These are phyloP conservation scores for Cephus sareptanus DNA, from an alignment of 2,888 invertebrate genomes.

Conservation along the genomic window DNA sequence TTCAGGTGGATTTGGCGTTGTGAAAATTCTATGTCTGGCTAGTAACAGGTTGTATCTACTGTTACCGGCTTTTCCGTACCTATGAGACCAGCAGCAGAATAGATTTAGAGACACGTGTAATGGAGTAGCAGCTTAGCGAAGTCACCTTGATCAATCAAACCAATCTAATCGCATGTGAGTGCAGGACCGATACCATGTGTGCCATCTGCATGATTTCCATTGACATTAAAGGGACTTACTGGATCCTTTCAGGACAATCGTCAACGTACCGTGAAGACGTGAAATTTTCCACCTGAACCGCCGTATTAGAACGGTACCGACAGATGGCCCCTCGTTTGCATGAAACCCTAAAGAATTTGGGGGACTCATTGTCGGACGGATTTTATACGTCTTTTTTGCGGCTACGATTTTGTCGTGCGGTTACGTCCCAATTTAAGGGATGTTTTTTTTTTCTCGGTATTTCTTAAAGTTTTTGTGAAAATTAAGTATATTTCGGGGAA, in stretches of 20 bases:
- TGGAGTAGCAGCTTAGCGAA: not conserved
- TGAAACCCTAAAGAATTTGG: constrained; percentile 12
- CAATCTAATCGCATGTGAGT: not conserved
- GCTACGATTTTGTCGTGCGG: not conserved
- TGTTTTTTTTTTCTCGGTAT: not conserved
- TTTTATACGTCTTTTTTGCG: not conserved
- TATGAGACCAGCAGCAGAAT: not conserved
- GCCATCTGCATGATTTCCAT: constrained; percentile 34
- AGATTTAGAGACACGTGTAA: not conserved
- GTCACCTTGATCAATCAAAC: not conserved
- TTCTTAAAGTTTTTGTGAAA: not conserved
- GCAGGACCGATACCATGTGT: not conserved
- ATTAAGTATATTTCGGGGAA: not conserved
- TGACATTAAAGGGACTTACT: not conserved
- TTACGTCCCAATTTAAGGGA: not conserved
- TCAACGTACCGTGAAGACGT: constrained; percentile 43
- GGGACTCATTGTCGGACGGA: not conserved
- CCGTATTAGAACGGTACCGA: constrained; percentile 1
- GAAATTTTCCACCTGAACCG: constrained; percentile 53
- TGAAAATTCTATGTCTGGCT: not conserved
- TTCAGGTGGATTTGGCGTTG: too few species aligned
- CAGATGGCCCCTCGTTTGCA: constrained; percentile 51
- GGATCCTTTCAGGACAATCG: not conserved
- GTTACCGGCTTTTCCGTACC: not conserved
- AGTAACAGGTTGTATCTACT: not conserved